Conservation (phyloP, 2,888 invertebrate species). For the Phyllotreta striolata region DNA sequence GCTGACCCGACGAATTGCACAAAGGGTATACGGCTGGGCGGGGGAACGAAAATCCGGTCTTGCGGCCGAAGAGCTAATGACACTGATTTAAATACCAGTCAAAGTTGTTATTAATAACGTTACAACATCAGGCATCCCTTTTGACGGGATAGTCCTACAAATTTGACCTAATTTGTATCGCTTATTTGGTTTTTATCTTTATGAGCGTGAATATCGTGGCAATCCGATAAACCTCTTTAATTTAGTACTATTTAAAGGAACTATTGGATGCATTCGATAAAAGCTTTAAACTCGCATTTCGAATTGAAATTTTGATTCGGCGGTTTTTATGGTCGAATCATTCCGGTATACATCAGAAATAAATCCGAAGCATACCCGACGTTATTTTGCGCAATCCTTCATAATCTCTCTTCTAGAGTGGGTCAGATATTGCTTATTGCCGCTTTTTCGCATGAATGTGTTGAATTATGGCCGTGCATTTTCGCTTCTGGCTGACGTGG, state of each 20-base stretch:
- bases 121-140: neutral
- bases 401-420: conserved; percentile 20
- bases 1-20: conserved; percentile 56
- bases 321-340: no score
- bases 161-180: no score
- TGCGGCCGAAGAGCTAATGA: neutral
- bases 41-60: conserved; percentile 32
- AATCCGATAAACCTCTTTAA: no score
- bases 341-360: no score
- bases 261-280: no score
- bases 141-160: neutral
- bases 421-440: conserved; percentile 26
- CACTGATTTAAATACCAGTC: neutral
- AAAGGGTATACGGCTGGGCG: conserved; percentile 44
- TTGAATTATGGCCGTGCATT: conserved; percentile 21
- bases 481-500: conserved; percentile 26
- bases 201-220: no score
- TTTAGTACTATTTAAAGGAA: no score
- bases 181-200: no score
- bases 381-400: conserved; percentile 11
- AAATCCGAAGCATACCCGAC: no score
- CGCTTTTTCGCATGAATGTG: conserved; percentile 23
- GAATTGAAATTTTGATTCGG: no score
- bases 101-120: neutral
- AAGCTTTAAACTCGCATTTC: no score